phyloP scores from a whole-genome alignment of 2,797 vertebrate genomes.

The Poeciliopsis presidionis region DNA sequence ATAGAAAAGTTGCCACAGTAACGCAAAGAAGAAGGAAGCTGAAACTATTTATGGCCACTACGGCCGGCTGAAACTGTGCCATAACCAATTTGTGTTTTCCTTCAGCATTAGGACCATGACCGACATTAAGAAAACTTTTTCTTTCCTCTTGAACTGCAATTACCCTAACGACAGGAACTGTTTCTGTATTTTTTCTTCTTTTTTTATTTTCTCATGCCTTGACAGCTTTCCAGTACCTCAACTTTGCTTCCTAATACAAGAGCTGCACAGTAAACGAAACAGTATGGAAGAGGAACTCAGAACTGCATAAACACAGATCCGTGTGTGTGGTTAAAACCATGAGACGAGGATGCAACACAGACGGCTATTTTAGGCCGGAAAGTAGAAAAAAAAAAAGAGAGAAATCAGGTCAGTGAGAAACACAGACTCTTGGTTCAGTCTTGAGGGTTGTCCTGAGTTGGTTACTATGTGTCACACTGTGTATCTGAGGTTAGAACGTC shows the following conservation, averaged over 20 bases:
- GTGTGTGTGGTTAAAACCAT: slow-evolving; percentile 51
- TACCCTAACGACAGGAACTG: slow-evolving; percentile 8
- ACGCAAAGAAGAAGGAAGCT: slow-evolving; percentile 50
- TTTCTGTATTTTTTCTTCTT: not conserved
- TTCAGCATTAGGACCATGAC: not conserved
- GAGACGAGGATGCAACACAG: slow-evolving; percentile 10
- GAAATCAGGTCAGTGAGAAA: slow-evolving; percentile 14
- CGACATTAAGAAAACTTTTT: slow-evolving; percentile 4
- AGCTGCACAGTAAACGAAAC: slow-evolving; percentile 36
- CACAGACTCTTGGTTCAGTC: slow-evolving; percentile 22
- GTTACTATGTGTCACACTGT: slow-evolving; percentile 17
- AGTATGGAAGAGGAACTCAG: slow-evolving; percentile 52
- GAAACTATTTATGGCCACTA: slow-evolving; percentile 35
- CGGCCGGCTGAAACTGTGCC: slow-evolving; percentile 18
- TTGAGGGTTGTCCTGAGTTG: slow-evolving; percentile 12
- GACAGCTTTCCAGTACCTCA: not conserved
- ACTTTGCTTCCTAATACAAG: slow-evolving; percentile 29
- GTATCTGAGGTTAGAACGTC: slow-evolving; percentile 5
- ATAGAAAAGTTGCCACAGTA: slow-evolving; percentile 60
- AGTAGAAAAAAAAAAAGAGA: not conserved
- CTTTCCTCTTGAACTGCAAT: slow-evolving; percentile 3
- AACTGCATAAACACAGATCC: slow-evolving; percentile 28
- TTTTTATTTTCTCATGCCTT: not conserved
- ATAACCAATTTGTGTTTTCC: slow-evolving; percentile 16
- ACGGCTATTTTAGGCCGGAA: slow-evolving; percentile 40